These are phyloP conservation scores for Octopus sinensis DNA, from an alignment of 1,140 invertebrate genomes.

Conservation along the genomic window DNA sequence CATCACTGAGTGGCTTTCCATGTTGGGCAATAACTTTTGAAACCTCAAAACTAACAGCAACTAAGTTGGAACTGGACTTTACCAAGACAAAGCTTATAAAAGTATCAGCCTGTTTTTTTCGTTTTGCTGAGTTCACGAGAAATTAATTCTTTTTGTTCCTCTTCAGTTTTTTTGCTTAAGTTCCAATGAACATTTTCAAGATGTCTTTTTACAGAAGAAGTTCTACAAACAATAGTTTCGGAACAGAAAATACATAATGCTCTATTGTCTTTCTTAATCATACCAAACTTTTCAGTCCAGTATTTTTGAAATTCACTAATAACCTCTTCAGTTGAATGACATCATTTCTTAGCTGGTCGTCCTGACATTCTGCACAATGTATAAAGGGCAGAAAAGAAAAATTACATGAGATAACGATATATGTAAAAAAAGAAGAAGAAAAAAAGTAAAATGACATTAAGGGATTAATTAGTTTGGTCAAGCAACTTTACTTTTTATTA, in stretches of 20 bases:
- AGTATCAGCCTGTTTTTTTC: not conserved
- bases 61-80: not conserved
- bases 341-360: too few relatives aligned
- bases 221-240: slow-evolving; percentile 4
- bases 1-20: not conserved
- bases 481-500: too few relatives aligned
- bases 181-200: not conserved
- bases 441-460: too few relatives aligned
- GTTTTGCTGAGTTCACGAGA: not conserved
- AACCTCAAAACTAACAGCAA: not conserved
- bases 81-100: not conserved
- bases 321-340: not conserved
- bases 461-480: too few relatives aligned
- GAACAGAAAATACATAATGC: not conserved
- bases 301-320: not conserved
- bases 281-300: not conserved
- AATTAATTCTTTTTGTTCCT: not conserved
- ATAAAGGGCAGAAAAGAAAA: too few relatives aligned
- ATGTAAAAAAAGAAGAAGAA: too few relatives aligned
- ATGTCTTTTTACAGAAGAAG: not conserved
- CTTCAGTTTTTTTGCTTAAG: not conserved
- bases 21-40: not conserved
- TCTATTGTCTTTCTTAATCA: not conserved
- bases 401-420: too few relatives aligned
- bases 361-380: too few relatives aligned